Evolutionary conservation across 37 sponge, comb jelly and placozoan genomes (phyloP), one percentile per base, ranked within the genome.

Genomic region (Theonella swinhoei): DNA sequence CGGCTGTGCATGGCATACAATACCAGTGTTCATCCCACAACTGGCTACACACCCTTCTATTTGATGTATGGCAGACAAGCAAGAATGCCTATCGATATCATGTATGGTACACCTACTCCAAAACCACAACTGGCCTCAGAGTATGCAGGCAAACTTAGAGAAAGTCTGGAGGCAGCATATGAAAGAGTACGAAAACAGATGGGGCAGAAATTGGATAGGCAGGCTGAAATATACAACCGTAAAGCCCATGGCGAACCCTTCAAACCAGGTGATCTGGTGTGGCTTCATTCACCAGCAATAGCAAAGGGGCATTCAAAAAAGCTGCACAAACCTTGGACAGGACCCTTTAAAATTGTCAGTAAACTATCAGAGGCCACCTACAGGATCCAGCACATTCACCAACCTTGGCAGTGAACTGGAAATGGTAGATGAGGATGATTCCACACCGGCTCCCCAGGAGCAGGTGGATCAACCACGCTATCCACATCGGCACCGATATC

Each of bases 51-150:
- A 22, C 60, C 82, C 28, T 81, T 81, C 59, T 81, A 37, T 19
- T 42, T 81, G 62, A 81, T 81, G 82, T 81, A 36, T 70, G 82
- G 82, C 23, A 69, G 82, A 47, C 71, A 81, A 47, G 82, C 82
- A 42, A 39, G 34, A 30, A 26, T 81, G 32, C 82, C 71, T 26
- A 61, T 42, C 24, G 82, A n/a, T n/a, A n/a, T n/a, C n/a, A n/a
- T n/a, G n/a, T n/a, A n/a, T n/a, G n/a, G n/a, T n/a, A n/a, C n/a
- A 81, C 37, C 11, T 81, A 22, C 36, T 81, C 36, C 70, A 70
- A 32, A 36, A 61, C 24, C 32, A 33, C n/a, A 36, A 32, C 24
- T 36, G 43, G 34, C n/a, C 36, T 32, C 82, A 3, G 61, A 60
- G 28, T 82, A 82, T 81, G 82, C 82, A 32, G 17, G 9, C 4